Base-by-base conservation (phyloP, 2,113 vertebrate species). In the Zosterops borbonicus region DNA sequence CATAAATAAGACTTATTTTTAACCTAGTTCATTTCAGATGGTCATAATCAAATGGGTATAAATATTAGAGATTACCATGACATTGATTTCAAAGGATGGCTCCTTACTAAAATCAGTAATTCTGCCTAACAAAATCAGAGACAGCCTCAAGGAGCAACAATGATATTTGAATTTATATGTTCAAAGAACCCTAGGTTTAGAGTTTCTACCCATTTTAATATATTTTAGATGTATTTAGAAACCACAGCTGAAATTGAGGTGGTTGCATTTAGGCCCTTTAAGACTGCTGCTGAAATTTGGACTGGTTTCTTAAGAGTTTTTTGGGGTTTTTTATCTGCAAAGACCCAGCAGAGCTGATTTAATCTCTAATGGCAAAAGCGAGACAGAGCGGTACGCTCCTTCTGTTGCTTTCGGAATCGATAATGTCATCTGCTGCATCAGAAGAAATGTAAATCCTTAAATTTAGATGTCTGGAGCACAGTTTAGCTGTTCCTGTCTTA, bases 341-440 rank as follows among this genome's bases (percentile, higher is more conserved):
- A 93, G n/a, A 44, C 55, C 8, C 8, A 5, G 35, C 10, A 86
- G 42, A 93, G 10, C 35, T 96, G 67, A 90, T 90, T 81, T 73
- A 91, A 91, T 92, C 77, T 85, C 44, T 70, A 77, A 77, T 49
- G 44, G 87, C 82, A 92, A 96, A 96, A 92, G 47, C 85, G 86
- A 92, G 82, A n/a, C 85, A 88, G 63, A 85, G 82, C 67, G 9
- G 23, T 91, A 29, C 16, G 12, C 28, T 90, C 79, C 87, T 96
- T 94, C 91, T 77, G 64, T 58, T 91, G 84, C 91, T 91, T 95
- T 94, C 9, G 5, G 39, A 83, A 92, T 94, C 20, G 68, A 29
- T 90, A 92, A 88, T 75, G 71, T 90, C 90, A 95, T 79, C 75
- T 44, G 60, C 35, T 7, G 7, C 50, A 86, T 65, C 75, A 93